A percentile compares a stretch with the other conserved stretches of the same genome.
Evolutionary conservation across 2,888 invertebrate species (phyloP).

Genomic region (Gastrophysa polygoni): DNA sequence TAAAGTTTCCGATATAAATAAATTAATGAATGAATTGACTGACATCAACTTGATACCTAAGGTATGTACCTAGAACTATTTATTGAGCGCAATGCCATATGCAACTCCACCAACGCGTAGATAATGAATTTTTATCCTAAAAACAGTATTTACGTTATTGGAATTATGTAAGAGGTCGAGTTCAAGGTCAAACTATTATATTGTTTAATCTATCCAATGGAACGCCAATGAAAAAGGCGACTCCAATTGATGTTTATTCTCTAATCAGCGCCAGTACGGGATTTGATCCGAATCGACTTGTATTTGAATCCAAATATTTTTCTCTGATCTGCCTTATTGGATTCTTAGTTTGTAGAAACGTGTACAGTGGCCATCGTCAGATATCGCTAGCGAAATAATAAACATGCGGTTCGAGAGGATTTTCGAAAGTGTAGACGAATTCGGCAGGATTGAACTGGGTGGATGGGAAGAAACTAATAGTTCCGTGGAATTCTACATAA

Average conservation of each 20-base stretch:
- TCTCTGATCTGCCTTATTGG: too few species aligned
- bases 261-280: background rate
- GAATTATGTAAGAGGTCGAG: background rate
- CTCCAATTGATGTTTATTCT: background rate
- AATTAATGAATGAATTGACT: too few species aligned
- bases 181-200: background rate
- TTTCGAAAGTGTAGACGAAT: constrained; percentile 41
- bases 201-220: background rate
- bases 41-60: too few species aligned
- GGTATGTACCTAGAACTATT: too few species aligned
- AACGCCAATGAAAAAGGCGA: background rate
- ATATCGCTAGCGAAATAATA: too few species aligned
- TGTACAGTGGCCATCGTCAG: too few species aligned
- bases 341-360: too few species aligned
- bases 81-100: too few species aligned
- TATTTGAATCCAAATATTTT: background rate
- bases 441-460: constrained; percentile 42
- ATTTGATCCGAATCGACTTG: background rate
- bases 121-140: too few species aligned
- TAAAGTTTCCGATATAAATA: too few species aligned
- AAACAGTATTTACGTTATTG: background rate
- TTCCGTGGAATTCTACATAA: background rate
- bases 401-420: constrained; percentile 45
- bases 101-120: too few species aligned
- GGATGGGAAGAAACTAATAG: constrained; percentile 10